Base-by-base conservation (phyloP, 2,888 invertebrate species). In the Crepidodera aurea region DNA sequence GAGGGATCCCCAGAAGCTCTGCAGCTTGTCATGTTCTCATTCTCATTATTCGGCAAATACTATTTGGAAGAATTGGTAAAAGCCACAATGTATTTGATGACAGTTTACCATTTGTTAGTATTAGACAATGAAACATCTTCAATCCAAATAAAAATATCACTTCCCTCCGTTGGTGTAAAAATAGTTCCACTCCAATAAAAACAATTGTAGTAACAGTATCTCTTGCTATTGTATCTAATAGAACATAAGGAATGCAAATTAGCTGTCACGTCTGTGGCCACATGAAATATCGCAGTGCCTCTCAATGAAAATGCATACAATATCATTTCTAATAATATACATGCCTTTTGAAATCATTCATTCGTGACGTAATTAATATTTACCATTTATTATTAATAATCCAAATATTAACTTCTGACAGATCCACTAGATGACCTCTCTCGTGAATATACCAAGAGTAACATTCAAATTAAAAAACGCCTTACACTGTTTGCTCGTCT, bases 301-400 rank as follows among this genome's bases (percentile, higher is more conserved):
- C 42, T 44, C 54, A 54, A 54, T 54, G 54, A 54, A 54, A 54
- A 54, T 54, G 54, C 54, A 54, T 32, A 54, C 54, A 54, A 54
- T 54, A 54, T 54, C 54, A 54, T 54, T 54, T 54, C 54, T 54
- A 54, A 54, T 54, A 54, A 54, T 54, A 54, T 44, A 54, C 54
- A 44, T 54, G 42, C 54, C 42, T 54, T 54, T 54, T 44, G 54
- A 54, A 60, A 37, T 54, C 60, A 60, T 39, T 51, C 60, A 60
- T 46, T 54, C 60, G 60, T 46, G 51, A 60, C 60, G 48, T 44
- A 53, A 60, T 60, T 53, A 60, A 60, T 60, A 60, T 62, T 61
- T 62, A 51, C 57, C 51, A 57, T 65, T 68, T 71, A 68, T 71
- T 71, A 71, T 71, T 69, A 69, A 71, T 71, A 69, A 69, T 69